Conservation (phyloP, 2,113 vertebrate genomes). For the Meles meles region DNA sequence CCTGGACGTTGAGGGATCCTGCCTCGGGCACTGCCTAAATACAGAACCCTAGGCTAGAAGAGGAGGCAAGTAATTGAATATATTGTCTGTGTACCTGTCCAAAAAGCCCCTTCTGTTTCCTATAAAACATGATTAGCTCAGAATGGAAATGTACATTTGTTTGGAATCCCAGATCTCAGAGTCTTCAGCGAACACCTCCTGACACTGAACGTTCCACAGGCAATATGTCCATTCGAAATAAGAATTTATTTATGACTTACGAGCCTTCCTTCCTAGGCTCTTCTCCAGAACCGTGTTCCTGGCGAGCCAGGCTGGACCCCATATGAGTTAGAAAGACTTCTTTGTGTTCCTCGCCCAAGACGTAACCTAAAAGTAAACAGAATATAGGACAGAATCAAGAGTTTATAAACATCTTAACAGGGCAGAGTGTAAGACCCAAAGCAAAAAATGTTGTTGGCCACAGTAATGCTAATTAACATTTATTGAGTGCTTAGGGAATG, state of each 20-base stretch:
- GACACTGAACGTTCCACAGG: not conserved
- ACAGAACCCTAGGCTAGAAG: not conserved
- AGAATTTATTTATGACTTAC: constrained; percentile 10
- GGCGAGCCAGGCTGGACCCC: not conserved
- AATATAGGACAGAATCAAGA: not conserved
- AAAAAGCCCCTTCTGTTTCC: constrained; percentile 12
- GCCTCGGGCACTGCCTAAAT: too few relatives aligned
- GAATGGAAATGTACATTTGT: not conserved
- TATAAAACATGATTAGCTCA: constrained; percentile 26
- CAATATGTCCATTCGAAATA: not conserved
- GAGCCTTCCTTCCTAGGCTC: not conserved
- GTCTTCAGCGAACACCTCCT: not conserved
- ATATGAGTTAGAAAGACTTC: constrained; percentile 28
- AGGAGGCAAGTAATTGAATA: not conserved
- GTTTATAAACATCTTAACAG: constrained; percentile 10
- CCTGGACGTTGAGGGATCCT: not conserved
- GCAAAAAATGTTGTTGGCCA: not conserved
- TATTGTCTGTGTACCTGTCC: too few relatives aligned
- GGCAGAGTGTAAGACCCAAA: not conserved
- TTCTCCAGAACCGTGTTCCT: not conserved
- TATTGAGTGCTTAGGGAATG: not conserved
- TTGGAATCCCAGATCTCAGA: not conserved
- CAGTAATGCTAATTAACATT: not conserved
- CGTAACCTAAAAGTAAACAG: constrained; percentile 1
- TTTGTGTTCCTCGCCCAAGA: not conserved